These are phyloP conservation scores for Formica exsecta DNA, from an alignment of 1,140 invertebrate species.

Conservation along the genomic window DNA sequence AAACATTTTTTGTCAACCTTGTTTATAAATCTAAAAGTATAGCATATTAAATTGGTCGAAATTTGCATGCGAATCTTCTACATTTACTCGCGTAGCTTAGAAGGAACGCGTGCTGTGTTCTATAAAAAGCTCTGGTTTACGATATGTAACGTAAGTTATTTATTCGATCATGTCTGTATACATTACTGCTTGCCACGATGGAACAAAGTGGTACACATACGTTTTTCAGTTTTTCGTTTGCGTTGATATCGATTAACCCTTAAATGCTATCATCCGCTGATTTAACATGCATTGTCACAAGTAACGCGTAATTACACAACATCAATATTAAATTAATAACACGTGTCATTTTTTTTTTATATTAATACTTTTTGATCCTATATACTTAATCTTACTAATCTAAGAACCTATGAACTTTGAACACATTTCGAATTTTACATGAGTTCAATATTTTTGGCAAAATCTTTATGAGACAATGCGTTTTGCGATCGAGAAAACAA, in stretches of 20 bases:
- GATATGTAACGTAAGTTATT: conserved; percentile 60
- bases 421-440: conserved; percentile 30
- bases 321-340: conserved; percentile 32
- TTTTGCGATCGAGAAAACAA: neutral
- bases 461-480: neutral
- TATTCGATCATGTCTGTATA: conserved; percentile 47
- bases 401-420: neutral
- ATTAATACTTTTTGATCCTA: neutral
- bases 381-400: neutral
- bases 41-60: conserved; percentile 46
- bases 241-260: conserved; percentile 22
- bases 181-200: conserved; percentile 30
- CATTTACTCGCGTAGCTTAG: neutral
- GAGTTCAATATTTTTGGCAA: conserved; percentile 20
- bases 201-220: conserved; percentile 27
- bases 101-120: conserved; percentile 14
- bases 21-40: conserved; percentile 17
- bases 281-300: conserved; percentile 25
- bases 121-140: conserved; percentile 47
- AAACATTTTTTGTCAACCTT: neutral
- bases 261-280: conserved; percentile 45
- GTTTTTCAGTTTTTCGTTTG: neutral
- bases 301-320: conserved; percentile 1
- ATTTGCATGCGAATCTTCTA: neutral
- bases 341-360: neutral